Percentiles rank a stretch among this genome's conserved stretches.
Evolutionary conservation across 2,888 invertebrate species (phyloP).

Genomic region (Thecophora atra): DNA sequence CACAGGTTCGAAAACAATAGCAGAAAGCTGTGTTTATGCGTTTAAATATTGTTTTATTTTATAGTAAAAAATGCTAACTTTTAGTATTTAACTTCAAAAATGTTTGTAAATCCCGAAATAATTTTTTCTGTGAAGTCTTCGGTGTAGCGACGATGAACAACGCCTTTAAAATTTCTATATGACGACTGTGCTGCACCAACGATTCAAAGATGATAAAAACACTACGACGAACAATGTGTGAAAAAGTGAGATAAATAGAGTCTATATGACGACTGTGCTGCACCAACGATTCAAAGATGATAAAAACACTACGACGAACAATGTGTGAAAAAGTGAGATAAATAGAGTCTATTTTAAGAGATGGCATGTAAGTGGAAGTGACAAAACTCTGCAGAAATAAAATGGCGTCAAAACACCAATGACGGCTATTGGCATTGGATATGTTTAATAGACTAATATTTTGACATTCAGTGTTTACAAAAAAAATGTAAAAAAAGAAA

Average conservation of each 20-base stretch:
- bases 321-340: slow-evolving; percentile 4
- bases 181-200: slow-evolving; percentile 30
- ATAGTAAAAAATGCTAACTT: not conserved
- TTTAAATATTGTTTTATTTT: not conserved
- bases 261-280: not conserved
- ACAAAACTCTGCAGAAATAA: not conserved
- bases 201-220: slow-evolving; percentile 20
- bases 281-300: slow-evolving; percentile 6
- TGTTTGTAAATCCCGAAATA: slow-evolving; percentile 9
- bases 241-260: not conserved
- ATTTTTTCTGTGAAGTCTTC: slow-evolving; percentile 29
- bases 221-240: not conserved
- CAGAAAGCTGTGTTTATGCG: not conserved
- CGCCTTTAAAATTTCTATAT: slow-evolving; percentile 35
- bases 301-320: not conserved
- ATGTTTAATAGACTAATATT: slow-evolving; percentile 29
- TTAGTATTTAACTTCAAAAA: slow-evolving; percentile 2
- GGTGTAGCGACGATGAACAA: slow-evolving; percentile 33
- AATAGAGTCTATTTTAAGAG: not conserved
- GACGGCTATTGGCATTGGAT: not conserved
- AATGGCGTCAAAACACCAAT: slow-evolving; percentile 14
- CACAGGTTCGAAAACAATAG: slow-evolving; percentile 17
- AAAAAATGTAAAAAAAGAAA: too few species aligned
- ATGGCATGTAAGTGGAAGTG: not conserved
- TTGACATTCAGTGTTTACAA: too few species aligned